Percentiles rank a stretch among this genome's conserved stretches.
Conservation (phyloP, 1,140 invertebrate species). For the honey bee (Apis mellifera) region Amel_HAv3.1 CM009932.2:11377501-11378000, state of each 20-base stretch:
- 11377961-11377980: background rate
- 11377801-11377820: slow-evolving; percentile 15
- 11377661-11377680: slow-evolving; percentile 48
- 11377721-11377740: slow-evolving; percentile 11
- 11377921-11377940: background rate
- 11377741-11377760: background rate
- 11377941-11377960: background rate
- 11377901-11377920: slow-evolving; percentile 10
- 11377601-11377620: slow-evolving; percentile 32
- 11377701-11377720: slow-evolving; percentile 36
- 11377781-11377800: slow-evolving; percentile 56
- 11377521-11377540: background rate
- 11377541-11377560: slow-evolving; percentile 6
- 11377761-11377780: slow-evolving; percentile 26
- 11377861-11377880: background rate
- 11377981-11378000: background rate
- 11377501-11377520: slow-evolving; percentile 5
- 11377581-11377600: slow-evolving; percentile 27
- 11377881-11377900: background rate
- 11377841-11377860: background rate
- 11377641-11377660: slow-evolving; percentile 39
- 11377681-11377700: slow-evolving; percentile 52
- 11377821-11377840: slow-evolving; percentile 31
- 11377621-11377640: slow-evolving; percentile 2
- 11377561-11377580: slow-evolving; percentile 24